These are phyloP conservation scores for Amblyornis subalaris DNA, from an alignment of 2,113 vertebrate genomes.

Conservation along the genomic window DNA sequence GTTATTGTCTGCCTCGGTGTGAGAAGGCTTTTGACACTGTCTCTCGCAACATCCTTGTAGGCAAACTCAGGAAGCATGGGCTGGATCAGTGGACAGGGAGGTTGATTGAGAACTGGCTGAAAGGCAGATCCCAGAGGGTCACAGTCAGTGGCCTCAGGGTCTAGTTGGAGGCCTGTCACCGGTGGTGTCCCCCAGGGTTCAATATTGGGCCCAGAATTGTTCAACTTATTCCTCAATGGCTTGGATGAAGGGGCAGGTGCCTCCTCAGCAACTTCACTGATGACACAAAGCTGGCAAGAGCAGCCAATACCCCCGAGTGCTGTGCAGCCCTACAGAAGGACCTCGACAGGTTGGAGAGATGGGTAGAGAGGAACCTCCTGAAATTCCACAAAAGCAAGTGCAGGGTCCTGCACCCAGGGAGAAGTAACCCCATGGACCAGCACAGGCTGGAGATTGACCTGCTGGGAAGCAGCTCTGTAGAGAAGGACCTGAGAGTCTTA, in stretches of 20 bases:
- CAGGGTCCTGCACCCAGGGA: neutral
- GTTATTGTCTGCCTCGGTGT: neutral
- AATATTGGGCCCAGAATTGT: neutral
- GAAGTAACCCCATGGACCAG: neutral
- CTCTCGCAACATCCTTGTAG: neutral
- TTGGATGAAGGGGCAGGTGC: neutral
- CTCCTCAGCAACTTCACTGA: neutral
- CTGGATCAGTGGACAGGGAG: neutral
- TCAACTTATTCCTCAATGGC: neutral
- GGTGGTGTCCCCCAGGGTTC: no score
- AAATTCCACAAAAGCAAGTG: neutral
- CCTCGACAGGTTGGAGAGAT: neutral
- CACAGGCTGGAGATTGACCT: neutral
- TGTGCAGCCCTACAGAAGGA: neutral
- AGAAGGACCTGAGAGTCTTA: neutral
- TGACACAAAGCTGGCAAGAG: neutral
- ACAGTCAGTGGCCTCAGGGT: neutral
- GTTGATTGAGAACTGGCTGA: neutral
- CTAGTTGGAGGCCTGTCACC: accelerated
- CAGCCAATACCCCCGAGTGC: neutral
- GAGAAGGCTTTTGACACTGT: neutral
- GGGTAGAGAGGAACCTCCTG: neutral
- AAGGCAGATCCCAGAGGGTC: neutral
- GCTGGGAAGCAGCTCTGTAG: neutral
- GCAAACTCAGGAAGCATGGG: neutral